Evolutionary conservation across 2,888 invertebrate genomes (phyloP), one percentile per base, ranked within the genome.

Genomic region (Ypsolopha sequella): DNA sequence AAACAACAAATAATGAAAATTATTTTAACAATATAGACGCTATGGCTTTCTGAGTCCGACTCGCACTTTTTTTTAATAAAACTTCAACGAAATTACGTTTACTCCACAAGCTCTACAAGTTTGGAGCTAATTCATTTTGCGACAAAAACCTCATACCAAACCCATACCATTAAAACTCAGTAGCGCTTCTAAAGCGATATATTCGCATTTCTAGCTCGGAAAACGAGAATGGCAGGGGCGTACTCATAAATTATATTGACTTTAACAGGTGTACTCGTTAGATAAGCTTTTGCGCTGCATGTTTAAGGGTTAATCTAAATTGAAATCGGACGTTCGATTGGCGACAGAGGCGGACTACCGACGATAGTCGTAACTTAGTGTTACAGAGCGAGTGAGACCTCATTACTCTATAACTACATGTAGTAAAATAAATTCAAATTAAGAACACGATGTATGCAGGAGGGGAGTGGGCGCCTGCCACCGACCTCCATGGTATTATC

Each of bases 281-380:
- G 82, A 85, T 85, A 85, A 80, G 80, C 72, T 70, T 77, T 78
- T 73, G 68, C 78, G 72, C 70, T 74, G 77, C 80, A 81, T 81
- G 79, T 82, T 81, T 74, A 78, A 75, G 66, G 62, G 63, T 63
- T 82, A 79, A 85, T 85, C 85, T 85, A 71, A 86, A 86, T 85
- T 85, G 85, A 82, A 85, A 86, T 86, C 85, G 71, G 80, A 73
- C 80, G 68, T 82, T 81, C 79, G 79, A 82, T 84, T 77, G 80
- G 82, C 77, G 82, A 84, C 85, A 78, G 74, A 66, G 70, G 69
- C 69, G 62, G 67, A 57, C 65, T 34, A 62, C 65, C 64, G 65
- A 62, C 65, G 67, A 60, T 63, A 69, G 71, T 66, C 66, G 55
- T 57, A 58, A 54, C 51, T 56, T 58, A 56, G 58, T 63, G 61